phyloP scores from a whole-genome alignment of 2,888 invertebrate genomes.

The Protophormia terraenovae region DNA sequence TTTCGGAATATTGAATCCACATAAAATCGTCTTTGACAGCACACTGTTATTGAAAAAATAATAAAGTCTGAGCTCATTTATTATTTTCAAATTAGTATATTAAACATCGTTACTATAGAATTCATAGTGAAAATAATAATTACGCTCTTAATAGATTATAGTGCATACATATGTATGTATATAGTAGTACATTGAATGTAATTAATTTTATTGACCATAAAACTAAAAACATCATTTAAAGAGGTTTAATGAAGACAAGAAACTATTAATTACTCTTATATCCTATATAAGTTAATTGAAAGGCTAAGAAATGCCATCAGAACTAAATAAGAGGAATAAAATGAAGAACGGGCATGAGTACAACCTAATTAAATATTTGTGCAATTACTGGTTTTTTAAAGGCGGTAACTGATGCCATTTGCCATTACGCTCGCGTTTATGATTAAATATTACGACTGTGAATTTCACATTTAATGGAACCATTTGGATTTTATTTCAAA shows the following conservation, averaged over 20 bases:
- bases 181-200: too few species aligned
- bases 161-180: too few species aligned
- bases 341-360: neutral
- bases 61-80: too few species aligned
- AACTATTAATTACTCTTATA: neutral
- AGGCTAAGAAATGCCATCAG: neutral
- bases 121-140: too few species aligned
- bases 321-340: neutral
- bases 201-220: neutral
- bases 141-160: neutral
- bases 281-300: neutral
- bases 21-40: too few species aligned
- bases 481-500: conserved; percentile 31
- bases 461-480: conserved; percentile 11
- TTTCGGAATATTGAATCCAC: too few species aligned
- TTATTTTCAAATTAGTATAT: too few species aligned
- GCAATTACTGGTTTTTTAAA: neutral
- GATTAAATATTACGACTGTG: neutral
- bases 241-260: neutral
- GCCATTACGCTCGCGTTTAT: conserved; percentile 14
- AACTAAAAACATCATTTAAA: neutral
- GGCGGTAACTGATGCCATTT: conserved; percentile 49
- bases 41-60: too few species aligned
- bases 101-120: too few species aligned
- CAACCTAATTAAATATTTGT: conserved; percentile 21